A percentile compares a stretch with the other conserved stretches of the same genome.
phyloP scores from a whole-genome alignment of 2,888 invertebrate genomes.

The Cephus pulcher region DNA sequence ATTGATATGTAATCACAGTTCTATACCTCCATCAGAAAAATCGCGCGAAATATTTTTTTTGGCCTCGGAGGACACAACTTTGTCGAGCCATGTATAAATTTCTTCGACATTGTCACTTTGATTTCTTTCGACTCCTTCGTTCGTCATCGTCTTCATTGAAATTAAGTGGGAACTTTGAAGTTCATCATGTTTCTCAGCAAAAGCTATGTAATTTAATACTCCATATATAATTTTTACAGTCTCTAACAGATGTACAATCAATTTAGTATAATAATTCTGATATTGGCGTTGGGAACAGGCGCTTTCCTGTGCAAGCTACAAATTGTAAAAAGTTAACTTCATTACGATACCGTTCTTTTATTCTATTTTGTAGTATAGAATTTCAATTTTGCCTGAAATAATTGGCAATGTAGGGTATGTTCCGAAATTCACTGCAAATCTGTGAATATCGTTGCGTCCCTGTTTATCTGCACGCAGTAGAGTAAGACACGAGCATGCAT shows the following conservation, averaged over 20 bases:
- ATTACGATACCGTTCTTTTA: background rate
- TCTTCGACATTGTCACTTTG: conserved; percentile 52
- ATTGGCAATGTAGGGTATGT: background rate
- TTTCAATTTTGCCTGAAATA: background rate
- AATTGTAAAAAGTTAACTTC: background rate
- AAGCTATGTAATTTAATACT: background rate
- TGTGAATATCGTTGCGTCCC: too few species aligned
- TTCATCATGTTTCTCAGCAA: background rate
- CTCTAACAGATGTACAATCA: background rate
- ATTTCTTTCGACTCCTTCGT: conserved; percentile 11
- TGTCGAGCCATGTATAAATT: conserved; percentile 68
- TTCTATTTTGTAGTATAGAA: background rate
- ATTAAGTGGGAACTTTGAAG: background rate
- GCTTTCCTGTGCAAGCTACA: background rate
- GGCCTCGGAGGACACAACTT: conserved; percentile 68
- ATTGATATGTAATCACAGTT: conserved; percentile 3
- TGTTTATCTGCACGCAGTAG: too few species aligned
- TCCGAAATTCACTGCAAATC: too few species aligned
- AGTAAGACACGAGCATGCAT: too few species aligned
- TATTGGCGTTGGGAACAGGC: background rate
- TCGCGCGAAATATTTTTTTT: conserved; percentile 78
- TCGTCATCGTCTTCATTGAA: background rate
- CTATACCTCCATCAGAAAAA: conserved; percentile 79
- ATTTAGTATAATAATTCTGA: background rate
- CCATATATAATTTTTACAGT: background rate